Evolutionary conservation across 1,140 invertebrate species (phyloP).

Genomic region (Aphaenogaster ashmeadi): DNA sequence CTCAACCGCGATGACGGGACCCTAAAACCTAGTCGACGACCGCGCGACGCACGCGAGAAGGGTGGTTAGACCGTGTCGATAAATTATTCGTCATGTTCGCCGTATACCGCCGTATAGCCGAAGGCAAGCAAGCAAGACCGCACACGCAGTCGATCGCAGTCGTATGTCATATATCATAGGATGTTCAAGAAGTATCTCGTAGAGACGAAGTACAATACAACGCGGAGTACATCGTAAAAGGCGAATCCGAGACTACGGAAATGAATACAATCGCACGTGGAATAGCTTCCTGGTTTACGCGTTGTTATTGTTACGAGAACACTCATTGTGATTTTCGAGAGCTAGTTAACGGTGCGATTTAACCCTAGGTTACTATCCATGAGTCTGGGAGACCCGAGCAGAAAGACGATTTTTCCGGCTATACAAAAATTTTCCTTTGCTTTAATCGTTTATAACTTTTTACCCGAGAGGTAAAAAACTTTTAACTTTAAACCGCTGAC

Average conservation of each 20-base stretch:
- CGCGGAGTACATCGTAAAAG: constrained; percentile 5
- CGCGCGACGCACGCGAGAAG: background rate
- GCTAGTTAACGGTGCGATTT: background rate
- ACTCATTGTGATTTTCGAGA: background rate
- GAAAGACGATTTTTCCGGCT: no score
- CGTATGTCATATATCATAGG: background rate
- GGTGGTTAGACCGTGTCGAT: constrained; percentile 54
- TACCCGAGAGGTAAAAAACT: no score
- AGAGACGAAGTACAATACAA: background rate
- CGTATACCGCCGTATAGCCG: background rate
- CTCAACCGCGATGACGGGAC: constrained; percentile 53
- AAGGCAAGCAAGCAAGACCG: constrained; percentile 1
- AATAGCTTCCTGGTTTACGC: background rate
- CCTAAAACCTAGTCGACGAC: constrained; percentile 53
- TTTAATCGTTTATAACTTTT: no score
- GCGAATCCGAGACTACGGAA: background rate
- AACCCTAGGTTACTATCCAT: no score
- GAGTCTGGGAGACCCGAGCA: no score
- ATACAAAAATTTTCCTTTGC: no score
- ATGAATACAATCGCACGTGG: constrained; percentile 1
- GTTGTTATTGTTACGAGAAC: background rate
- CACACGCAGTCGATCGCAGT: constrained; percentile 15
- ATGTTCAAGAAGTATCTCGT: constrained; percentile 1
- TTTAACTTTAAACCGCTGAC: no score
- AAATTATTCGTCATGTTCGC: constrained; percentile 41